Evolutionary conservation across 2,888 invertebrate species (phyloP), one percentile per base, ranked within the genome.

Genomic region (Platypus cylindrus): DNA sequence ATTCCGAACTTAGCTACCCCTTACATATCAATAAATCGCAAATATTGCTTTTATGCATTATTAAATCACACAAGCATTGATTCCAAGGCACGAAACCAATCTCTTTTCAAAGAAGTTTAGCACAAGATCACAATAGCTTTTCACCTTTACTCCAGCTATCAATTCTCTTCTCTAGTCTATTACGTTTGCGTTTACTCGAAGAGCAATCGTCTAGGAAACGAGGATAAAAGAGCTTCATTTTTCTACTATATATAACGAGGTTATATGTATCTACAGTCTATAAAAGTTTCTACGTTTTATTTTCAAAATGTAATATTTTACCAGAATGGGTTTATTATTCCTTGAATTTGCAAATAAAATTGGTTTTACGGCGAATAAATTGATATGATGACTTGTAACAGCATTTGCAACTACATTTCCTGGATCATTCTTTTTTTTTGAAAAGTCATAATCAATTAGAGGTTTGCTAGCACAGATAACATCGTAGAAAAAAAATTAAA

Each of bases 81-180:
- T 41, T 41, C 41, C 44, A 46, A 28, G 46, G 51, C 55, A 54
- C 52, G 54, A 54, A 54, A 48, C 48, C 54, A 55, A 55, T 55
- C 52, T 53, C 48, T n/a, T 48, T 51, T 41, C 48, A 49, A 44
- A 47, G 47, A 38, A 38, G 52, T 55, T 54, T 53, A 54, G 50
- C 48, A 45, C 48, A 46, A 51, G 49, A 52, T 52, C 52, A 45
- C 48, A 51, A 52, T 52, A 54, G 52, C 53, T 54, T 53, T 55
- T 55, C 55, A 56, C 55, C 54, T 56, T 56, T 53, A 49, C 48
- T 52, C 50, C 45, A 37, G 50, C 54, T 52, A 55, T 55, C 55
- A 55, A 55, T 55, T 54, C 51, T n/a, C n/a, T 49, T 51, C 44
- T 48, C 49, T 50, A 53, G 49, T 54, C 55, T 54, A 54, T 55